A percentile compares a stretch with the other conserved stretches of the same genome.
These are phyloP conservation scores for Drosophila leontia DNA, from an alignment of 1,140 invertebrate genomes.

Conservation along the genomic window DNA sequence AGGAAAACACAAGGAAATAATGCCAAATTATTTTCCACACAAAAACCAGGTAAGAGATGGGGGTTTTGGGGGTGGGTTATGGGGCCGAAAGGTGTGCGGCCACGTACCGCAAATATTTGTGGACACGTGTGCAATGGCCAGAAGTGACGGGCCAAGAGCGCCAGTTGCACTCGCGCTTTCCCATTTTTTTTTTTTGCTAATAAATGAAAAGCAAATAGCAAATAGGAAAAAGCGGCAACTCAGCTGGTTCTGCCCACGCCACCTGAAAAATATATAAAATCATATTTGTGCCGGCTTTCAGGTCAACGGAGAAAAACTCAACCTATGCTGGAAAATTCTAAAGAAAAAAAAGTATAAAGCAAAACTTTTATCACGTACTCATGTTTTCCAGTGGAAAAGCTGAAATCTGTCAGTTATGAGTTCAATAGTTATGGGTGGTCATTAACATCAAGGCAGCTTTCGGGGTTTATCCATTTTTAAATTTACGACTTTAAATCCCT, in stretches of 20 bases:
- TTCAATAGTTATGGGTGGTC: slow-evolving; percentile 64
- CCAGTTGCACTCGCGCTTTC: slow-evolving; percentile 45
- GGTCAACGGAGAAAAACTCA: slow-evolving; percentile 13
- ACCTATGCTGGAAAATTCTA: slow-evolving; percentile 1
- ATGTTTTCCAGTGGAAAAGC: slow-evolving; percentile 42
- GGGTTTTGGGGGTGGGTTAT: slow-evolving; percentile 1
- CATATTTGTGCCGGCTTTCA: slow-evolving; percentile 40
- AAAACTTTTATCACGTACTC: slow-evolving; percentile 67
- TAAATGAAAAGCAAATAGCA: slow-evolving; percentile 80
- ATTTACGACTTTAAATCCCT: slow-evolving; percentile 17
- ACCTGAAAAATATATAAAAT: slow-evolving; percentile 64
- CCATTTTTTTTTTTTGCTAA: slow-evolving; percentile 55
- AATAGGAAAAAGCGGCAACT: slow-evolving; percentile 64
- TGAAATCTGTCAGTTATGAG: slow-evolving; percentile 43
- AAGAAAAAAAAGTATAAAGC: slow-evolving; percentile 25
- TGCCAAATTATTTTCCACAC: slow-evolving; percentile 36
- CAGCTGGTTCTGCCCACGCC: slow-evolving; percentile 14
- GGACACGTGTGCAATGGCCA: slow-evolving; percentile 77
- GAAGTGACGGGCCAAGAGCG: slow-evolving; percentile 60
- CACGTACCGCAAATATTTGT: slow-evolving; percentile 82
- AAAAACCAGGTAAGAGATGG: neutral
- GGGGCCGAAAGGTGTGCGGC: slow-evolving; percentile 61
- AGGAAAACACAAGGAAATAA: slow-evolving; percentile 41
- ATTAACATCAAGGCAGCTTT: slow-evolving; percentile 43
- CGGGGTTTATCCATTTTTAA: neutral